Evolutionary conservation across 2,113 vertebrate genomes (phyloP).

Genomic region (Himantopus leucocephalus): DNA sequence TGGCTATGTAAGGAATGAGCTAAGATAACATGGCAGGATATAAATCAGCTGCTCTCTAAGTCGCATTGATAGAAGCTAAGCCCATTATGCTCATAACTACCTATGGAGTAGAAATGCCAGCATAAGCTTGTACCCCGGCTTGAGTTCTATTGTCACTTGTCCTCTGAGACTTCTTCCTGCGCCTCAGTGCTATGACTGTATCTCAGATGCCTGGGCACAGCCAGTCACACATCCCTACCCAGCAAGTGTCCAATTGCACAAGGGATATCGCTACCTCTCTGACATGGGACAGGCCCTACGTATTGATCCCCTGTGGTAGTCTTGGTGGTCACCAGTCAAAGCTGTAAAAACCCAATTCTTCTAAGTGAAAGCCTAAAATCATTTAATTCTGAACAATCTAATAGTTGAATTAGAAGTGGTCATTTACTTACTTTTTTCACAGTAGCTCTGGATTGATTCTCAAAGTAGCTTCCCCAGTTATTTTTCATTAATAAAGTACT

Average conservation of each 20-base stretch:
- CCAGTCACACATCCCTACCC: not conserved
- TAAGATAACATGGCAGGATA: not conserved
- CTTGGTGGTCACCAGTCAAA: not conserved
- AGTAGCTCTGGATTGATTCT: not conserved
- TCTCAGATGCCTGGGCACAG: not conserved
- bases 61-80: not conserved
- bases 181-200: not conserved
- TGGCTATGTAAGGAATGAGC: conserved; percentile 30
- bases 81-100: not conserved
- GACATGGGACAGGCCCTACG: not conserved
- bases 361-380: not conserved
- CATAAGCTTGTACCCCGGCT: not conserved
- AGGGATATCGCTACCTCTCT: not conserved
- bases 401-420: not conserved
- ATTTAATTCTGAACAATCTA: not conserved
- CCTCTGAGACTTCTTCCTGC: not conserved
- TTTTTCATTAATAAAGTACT: conserved; percentile 22
- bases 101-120: not conserved
- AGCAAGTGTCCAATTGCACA: not conserved
- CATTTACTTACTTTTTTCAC: conserved; percentile 32
- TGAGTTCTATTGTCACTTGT: not conserved
- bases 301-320: not conserved
- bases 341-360: accelerated
- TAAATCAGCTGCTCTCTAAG: not conserved
- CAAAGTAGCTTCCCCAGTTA: not conserved